Percentiles rank a stretch among this genome's conserved stretches.
These are phyloP conservation scores for Rhyacichthys aspro DNA, from an alignment of 2,797 vertebrate species.

Conservation along the genomic window DNA sequence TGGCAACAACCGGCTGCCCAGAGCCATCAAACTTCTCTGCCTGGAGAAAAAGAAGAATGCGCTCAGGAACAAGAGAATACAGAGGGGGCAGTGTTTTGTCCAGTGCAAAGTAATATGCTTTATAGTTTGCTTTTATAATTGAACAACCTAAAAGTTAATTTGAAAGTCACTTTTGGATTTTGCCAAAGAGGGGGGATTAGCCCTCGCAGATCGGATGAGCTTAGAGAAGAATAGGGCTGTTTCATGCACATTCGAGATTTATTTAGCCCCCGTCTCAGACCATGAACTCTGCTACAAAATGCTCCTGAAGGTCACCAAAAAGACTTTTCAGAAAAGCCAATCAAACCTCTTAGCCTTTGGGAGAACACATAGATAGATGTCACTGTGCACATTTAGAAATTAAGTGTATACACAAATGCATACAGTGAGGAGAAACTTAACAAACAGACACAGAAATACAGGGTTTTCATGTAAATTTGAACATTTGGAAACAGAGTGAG, in stretches of 20 bases:
- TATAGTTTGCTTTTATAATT: constrained; percentile 57
- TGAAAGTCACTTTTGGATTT: constrained; percentile 70
- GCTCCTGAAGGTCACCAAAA: constrained; percentile 61
- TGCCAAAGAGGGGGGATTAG: constrained; percentile 67
- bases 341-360: constrained; percentile 37
- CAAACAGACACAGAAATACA: constrained; percentile 20
- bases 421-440: constrained; percentile 28
- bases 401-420: constrained; percentile 7
- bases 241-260: constrained; percentile 62
- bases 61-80: constrained; percentile 12
- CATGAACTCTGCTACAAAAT: constrained; percentile 55
- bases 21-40: constrained; percentile 91
- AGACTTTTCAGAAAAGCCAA: constrained; percentile 56
- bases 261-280: constrained; percentile 57
- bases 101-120: constrained; percentile 31
- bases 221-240: constrained; percentile 65
- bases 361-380: constrained; percentile 30
- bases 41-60: constrained; percentile 66
- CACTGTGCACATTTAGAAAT: neutral
- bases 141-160: constrained; percentile 67
- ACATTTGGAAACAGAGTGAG: constrained; percentile 32
- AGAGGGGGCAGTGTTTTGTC: constrained; percentile 15
- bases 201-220: constrained; percentile 62
- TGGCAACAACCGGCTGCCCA: constrained; percentile 86
- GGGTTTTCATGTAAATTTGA: constrained; percentile 14